Base-by-base conservation (phyloP, 37 sponge, comb jelly and placozoan genomes). In the Diacarnus erythraeanus region DNA sequence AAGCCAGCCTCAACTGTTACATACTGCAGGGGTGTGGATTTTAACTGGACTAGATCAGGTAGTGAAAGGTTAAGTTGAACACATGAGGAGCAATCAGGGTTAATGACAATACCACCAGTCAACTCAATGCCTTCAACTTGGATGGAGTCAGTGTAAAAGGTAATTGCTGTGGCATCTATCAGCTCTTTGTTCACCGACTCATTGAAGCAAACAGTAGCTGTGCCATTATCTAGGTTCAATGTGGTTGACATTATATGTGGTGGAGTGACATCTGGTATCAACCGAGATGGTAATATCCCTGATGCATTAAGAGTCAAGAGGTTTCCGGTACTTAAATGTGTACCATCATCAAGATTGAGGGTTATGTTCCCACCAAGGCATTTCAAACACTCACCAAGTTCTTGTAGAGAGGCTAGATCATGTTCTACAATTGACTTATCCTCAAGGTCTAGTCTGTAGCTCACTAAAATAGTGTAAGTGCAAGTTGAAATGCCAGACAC, bases 131-230 rank as follows among this genome's bases (percentile, higher is more conserved):
- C 40, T 18, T 59, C 12, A 57, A 17, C 41, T 29, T 29, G 29
- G 31, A 54, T 42, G n/a, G 75, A n/a, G 30, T 44, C 71, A 41
- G 63, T 54, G 25, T 3, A 75, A 31, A 86, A 65, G 9, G 86
- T 77, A 17, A 90, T 4, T 12, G 42, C 31, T 15, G 74, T 72
- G 9, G 72, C 35, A 80, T 81, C 68, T 54, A 90, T 64, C 29
- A 82, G 80, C 34, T 86, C 65, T 31, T 78, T 81, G 72, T 94
- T 74, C 2, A 93, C 79, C 1, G 79, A 72, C 75, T 93, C 90
- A 61, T 54, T 25, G 60, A 93, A 93, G 15, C 75, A 75, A 23
- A 89, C 60, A 17, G 47, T 21, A 38, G 89, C 42, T 26, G 33
- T 54, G 26, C 78, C 90, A 44, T 22, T 40, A 65, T 89, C 58